Conservation (phyloP, 2,797 vertebrate genomes). For the Helostoma temminkii region DNA sequence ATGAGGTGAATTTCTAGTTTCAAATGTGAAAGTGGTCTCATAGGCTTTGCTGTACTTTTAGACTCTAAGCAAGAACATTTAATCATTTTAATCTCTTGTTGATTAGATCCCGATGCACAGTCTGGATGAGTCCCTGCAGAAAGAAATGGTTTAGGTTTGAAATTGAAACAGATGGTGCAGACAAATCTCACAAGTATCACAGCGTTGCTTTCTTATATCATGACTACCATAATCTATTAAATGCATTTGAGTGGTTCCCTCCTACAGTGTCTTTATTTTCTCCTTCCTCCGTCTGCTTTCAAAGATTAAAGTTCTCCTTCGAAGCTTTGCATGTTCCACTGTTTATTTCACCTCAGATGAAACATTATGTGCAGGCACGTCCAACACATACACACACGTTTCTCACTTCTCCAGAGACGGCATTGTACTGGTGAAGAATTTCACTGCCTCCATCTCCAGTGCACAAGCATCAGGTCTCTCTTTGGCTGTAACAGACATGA, state of each 20-base stretch:
- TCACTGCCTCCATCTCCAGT: background rate
- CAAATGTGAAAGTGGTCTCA: conserved; percentile 3
- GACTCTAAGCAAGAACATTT: background rate
- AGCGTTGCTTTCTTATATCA: background rate
- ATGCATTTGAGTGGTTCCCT: background rate
- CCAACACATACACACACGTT: too few relatives aligned
- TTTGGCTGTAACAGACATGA: conserved; percentile 13
- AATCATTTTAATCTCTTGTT: background rate
- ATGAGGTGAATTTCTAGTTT: conserved; percentile 3
- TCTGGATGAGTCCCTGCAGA: background rate
- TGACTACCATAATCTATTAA: background rate
- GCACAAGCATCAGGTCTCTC: background rate
- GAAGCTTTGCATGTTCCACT: background rate
- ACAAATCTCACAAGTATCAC: background rate
- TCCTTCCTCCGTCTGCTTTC: background rate
- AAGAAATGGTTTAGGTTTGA: background rate
- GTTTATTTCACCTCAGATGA: background rate
- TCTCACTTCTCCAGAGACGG: conserved; percentile 6
- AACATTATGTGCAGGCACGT: background rate
- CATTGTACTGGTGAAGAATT: background rate
- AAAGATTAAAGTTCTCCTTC: background rate
- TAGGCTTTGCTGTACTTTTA: background rate
- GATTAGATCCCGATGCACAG: background rate
- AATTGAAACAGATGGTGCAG: background rate
- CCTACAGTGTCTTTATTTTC: background rate